phyloP scores from a whole-genome alignment of 2,113 vertebrate genomes.

The Shinisaurus crocodilurus region DNA sequence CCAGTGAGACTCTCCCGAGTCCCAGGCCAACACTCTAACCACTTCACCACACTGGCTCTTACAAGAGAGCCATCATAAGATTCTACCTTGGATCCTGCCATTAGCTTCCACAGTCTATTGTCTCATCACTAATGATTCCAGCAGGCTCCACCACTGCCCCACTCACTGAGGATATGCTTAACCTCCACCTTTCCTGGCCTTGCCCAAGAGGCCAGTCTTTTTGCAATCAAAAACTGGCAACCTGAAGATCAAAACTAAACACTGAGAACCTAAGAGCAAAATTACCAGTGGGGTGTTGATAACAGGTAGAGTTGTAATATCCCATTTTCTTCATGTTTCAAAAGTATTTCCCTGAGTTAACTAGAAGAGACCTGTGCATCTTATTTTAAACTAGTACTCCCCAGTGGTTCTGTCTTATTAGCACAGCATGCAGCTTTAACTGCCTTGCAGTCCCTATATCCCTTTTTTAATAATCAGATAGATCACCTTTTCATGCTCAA shows the following conservation, averaged over 20 bases:
- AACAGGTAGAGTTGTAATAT: background rate
- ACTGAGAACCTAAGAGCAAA: background rate
- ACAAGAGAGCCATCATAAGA: too few relatives aligned
- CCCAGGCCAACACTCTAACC: background rate
- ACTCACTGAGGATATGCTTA: too few relatives aligned
- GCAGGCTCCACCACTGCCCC: background rate
- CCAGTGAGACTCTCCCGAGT: background rate
- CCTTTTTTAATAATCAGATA: background rate
- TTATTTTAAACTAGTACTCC: background rate
- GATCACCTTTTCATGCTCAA: background rate
- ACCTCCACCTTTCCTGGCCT: background rate
- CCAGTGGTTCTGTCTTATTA: slow-evolving; percentile 20
- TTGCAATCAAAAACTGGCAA: background rate
- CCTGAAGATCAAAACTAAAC: background rate
- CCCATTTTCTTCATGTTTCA: background rate
- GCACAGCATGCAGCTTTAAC: background rate
- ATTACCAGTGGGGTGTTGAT: background rate
- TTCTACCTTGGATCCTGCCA: background rate
- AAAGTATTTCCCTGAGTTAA: background rate
- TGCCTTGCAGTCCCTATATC: background rate
- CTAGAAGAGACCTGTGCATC: background rate
- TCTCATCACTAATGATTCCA: background rate
- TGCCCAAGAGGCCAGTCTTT: background rate
- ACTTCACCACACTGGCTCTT: background rate
- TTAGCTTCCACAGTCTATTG: background rate